Evolutionary conservation across 2,113 vertebrate species (phyloP), one percentile per base, ranked within the genome.

Genomic region (Hiodon alosoides): DNA sequence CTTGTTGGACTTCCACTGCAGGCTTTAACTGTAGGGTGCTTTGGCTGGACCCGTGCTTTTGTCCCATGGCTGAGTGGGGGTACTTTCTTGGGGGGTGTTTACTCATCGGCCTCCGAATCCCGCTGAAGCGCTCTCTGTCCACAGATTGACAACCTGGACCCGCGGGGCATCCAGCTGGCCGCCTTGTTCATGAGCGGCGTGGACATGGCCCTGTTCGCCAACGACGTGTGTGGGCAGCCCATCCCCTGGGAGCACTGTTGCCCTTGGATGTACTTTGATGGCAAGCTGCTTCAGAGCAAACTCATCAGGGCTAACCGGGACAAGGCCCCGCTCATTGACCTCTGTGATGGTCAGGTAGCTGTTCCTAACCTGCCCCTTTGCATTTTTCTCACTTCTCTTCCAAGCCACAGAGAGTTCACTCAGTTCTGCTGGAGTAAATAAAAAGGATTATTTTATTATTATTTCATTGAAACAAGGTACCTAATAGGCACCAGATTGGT

Each of bases 211-310:
- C 86, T 98, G 74, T 96, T 98, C 79, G 95, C 94, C 69, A 98
- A 98, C 0, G 96, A 98, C 0, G 93, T 92, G 0, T 98, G 96
- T 0, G 96, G 96, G 10, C 96, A 98, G 87, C 96, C 96, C 0
- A 90, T 98, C 81, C 96, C 94, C 1, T 98, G 96, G 96, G 96
- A 98, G 80, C 94, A 98, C 89, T 96, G 96, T 90, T 98, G 96
- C 81, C 96, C 96, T 0, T 98, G 96, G 96, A 96, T 98, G 95
- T 98, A 96, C 86, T 98, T 97, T 81, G 96, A 98, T 78, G 96
- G 96, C 74, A 97, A 98, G 71, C 92, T 98, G 79, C 93, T 98
- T 80, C 96, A 98, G 87, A 95, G 93, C 84, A 97, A 97, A 86
- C 94, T 98, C 80, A 92, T 93, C 81, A 92, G 90, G 90, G 94